These are phyloP conservation scores for Dasyurus viverrinus DNA, from an alignment of 2,113 vertebrate genomes.

Conservation along the genomic window DNA sequence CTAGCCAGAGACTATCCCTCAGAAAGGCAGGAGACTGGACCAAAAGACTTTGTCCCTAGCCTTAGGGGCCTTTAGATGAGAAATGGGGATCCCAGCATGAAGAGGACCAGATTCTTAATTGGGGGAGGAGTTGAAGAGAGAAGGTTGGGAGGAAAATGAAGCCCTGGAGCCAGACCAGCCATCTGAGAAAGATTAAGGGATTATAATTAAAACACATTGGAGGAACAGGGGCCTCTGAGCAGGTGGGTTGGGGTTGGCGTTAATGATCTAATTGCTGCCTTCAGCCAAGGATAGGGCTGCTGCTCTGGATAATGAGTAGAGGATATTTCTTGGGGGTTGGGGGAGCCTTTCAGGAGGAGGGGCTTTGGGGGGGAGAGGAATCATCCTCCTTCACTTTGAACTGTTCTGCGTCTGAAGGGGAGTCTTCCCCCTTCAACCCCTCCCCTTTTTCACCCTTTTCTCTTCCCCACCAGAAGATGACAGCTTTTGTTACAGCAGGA, in stretches of 20 bases:
- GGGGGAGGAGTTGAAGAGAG: slow-evolving; percentile 41
- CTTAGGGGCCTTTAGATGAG: slow-evolving; percentile 10
- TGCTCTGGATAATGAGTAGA: slow-evolving; percentile 73
- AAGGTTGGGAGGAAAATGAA: slow-evolving; percentile 39
- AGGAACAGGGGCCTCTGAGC: neutral
- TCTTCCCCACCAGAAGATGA: neutral
- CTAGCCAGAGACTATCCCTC: neutral
- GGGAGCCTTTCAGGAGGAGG: slow-evolving; percentile 59
- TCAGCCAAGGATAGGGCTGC: slow-evolving; percentile 40
- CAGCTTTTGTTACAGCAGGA: neutral
- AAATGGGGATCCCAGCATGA: slow-evolving; percentile 11
- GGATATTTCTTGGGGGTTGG: slow-evolving; percentile 59
- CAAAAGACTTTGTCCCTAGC: neutral
- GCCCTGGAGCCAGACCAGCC: slow-evolving; percentile 55
- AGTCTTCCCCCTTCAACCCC: neutral
- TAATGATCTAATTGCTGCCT: slow-evolving; percentile 74
- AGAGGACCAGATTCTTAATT: slow-evolving; percentile 67
- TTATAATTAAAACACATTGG: slow-evolving; percentile 35
- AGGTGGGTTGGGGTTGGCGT: slow-evolving; percentile 46
- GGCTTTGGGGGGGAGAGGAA: slow-evolving; percentile 6
- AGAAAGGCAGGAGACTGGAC: neutral
- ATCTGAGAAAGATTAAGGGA: slow-evolving; percentile 50
- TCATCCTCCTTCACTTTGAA: slow-evolving; percentile 70
- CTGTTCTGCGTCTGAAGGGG: slow-evolving; percentile 45
- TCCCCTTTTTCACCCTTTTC: neutral